Evolutionary conservation across 1,140 invertebrate species (phyloP), one percentile per base, ranked within the genome.

Genomic region (Trypoxylus dichotomus): DNA sequence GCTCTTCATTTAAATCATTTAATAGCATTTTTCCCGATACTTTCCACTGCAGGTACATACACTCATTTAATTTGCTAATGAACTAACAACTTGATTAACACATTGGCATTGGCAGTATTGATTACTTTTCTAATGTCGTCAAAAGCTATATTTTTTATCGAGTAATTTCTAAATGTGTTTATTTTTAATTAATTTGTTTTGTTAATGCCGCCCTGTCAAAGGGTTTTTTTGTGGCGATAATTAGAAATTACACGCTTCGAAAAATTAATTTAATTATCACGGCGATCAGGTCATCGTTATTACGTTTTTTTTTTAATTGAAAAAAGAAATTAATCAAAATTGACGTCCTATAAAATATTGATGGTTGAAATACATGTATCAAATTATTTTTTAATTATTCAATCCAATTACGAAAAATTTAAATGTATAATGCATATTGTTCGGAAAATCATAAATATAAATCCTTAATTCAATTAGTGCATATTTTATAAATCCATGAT

Each of bases 171-270:
- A 63, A 63, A 63, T 63, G 19, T 63, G 58, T 63, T 63, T 63
- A 63, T 63, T 63, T 63, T 63, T 63, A 63, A 63, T 63, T 63
- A 63, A 63, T 63, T 63, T 63, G 60, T 24, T 19, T 21, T 63
- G 24, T 24, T 63, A 63, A 24, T 63, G 19, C 19, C 60, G 60
- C 10, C 43, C 19, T 63, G 60, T 21, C 19, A 19, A 11, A 19
- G 15, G 5, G 7, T 25, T 24, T 11, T 27, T 63, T 25, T 19
- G 25, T 63, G 8, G 10, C 60, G 60, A 63, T 63, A 63, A 63
- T 63, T 58, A 58, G 5, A 58, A 58, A 58, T 58, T 63, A 63
- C 60, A 24, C 15, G 60, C 60, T 63, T 63, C 60, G 60, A 63
- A 63, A 63, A 63, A 63, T 27, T 63, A 63, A 63, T 63, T 24